Conservation (phyloP, 1,140 invertebrate species). For the Drosophila ananassae region DNA sequence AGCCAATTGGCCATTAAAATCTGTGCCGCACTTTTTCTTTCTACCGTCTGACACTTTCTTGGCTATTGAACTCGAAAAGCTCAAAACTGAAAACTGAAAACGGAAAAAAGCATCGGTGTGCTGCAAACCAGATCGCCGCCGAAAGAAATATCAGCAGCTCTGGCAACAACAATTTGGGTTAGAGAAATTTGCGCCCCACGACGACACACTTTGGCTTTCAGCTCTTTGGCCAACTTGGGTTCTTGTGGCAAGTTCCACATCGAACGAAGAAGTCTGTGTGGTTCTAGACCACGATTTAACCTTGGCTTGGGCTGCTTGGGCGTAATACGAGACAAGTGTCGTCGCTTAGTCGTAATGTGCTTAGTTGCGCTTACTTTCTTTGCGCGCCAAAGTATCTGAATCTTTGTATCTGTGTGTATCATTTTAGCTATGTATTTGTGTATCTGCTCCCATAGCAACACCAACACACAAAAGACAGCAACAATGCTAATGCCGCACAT, state of each 20-base stretch:
- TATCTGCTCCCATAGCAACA: conserved; percentile 15
- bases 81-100: neutral
- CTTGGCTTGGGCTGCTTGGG: conserved; percentile 63
- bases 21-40: conserved; percentile 78
- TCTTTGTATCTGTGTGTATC: neutral
- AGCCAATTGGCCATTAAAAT: conserved; percentile 21
- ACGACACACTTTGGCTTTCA: conserved; percentile 64
- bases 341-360: conserved; percentile 68
- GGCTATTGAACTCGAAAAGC: conserved; percentile 74
- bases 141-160: conserved; percentile 8
- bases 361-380: conserved; percentile 82
- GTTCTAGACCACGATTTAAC: conserved; percentile 73
- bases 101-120: conserved; percentile 44
- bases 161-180: conserved; percentile 72
- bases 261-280: conserved; percentile 4
- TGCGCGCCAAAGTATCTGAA: conserved; percentile 30
- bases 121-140: conserved; percentile 70
- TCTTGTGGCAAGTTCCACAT: conserved; percentile 52
- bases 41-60: conserved; percentile 74
- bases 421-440: neutral
- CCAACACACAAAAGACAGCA: conserved; percentile 22
- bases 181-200: conserved; percentile 78
- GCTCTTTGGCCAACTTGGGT: conserved; percentile 30
- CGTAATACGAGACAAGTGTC: conserved; percentile 77
- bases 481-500: conserved; percentile 69